Evolutionary conservation across 1,140 invertebrate species (phyloP), one percentile per base, ranked within the genome.

Genomic region (Drosophila chauvacae): DNA sequence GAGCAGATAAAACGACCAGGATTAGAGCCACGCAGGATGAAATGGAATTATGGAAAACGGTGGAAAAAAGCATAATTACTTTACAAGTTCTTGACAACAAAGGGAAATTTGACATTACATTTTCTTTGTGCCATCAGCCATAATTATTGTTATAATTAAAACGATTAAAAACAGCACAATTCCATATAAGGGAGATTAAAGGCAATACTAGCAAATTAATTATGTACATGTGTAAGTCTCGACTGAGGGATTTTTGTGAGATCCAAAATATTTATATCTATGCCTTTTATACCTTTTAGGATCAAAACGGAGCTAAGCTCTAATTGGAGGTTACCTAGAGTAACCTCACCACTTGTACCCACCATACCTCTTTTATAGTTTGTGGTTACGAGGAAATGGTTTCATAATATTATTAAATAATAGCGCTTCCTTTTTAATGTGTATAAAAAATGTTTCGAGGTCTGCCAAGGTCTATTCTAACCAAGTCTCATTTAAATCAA

Each of bases 21-120:
- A 66, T 68, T 68, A 68, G 59, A 23, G 44, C 63, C 45, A 50
- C 11, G 47, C 44, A 26, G 65, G n/a, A 66, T 42, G n/a, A 59
- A 58, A n/a, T 13, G 37, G 28, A 71, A 71, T 71, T 42, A 59
- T 58, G 42, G 39, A 48, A 70, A 58, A 41, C 7, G 28, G 18
- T 58, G 33, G 18, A 33, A 41, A 71, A 57, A 45, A 47, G 28
- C 20, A 9, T 9, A 68, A 68, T 48, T 69, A 47, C 39, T 69
- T 69, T 47, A 37, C 37, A 51, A 69, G 65, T 51, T 64, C 35
- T 65, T 50, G 60, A 50, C 44, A 33, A 42, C 53, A 64, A 39
- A 65, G 47, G 20, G 28, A 28, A 26, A 14, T 68, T 35, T 57
- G 2, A 39, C 41, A 56, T 74, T 60, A 56, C 16, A 28, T 3